Conservation (phyloP, 2,113 vertebrate species). For the Bettongia penicillata region DNA sequence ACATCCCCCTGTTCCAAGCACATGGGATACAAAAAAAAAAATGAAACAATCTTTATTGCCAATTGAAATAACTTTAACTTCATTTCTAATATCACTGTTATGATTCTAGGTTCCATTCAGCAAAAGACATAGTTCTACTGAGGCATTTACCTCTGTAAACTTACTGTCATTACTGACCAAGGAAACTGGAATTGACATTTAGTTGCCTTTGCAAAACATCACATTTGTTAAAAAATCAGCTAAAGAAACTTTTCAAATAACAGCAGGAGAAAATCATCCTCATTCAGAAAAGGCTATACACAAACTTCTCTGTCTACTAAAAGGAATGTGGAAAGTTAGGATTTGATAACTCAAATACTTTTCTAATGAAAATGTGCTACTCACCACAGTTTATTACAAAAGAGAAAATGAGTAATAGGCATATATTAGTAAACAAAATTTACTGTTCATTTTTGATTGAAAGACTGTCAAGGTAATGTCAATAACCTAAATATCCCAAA, state of each 20-base stretch:
- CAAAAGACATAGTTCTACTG: too few relatives aligned
- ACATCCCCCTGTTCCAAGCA: too few relatives aligned
- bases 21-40: too few relatives aligned
- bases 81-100: too few relatives aligned
- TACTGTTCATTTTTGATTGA: neutral
- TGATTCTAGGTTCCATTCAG: too few relatives aligned
- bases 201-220: too few relatives aligned
- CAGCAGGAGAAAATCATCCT: neutral
- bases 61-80: too few relatives aligned
- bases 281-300: neutral
- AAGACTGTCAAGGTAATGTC: neutral
- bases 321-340: neutral
- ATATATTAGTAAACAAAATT: neutral
- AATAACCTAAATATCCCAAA: neutral
- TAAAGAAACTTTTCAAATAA: neutral
- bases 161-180: too few relatives aligned
- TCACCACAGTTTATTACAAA: neutral
- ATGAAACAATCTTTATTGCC: too few relatives aligned
- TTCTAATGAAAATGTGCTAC: neutral
- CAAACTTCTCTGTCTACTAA: neutral
- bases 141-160: too few relatives aligned
- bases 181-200: too few relatives aligned
- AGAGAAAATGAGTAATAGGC: neutral
- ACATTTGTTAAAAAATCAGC: neutral
- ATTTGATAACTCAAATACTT: neutral